phyloP scores from a whole-genome alignment of 2,113 vertebrate species.

The Oryzias melastigma region DNA sequence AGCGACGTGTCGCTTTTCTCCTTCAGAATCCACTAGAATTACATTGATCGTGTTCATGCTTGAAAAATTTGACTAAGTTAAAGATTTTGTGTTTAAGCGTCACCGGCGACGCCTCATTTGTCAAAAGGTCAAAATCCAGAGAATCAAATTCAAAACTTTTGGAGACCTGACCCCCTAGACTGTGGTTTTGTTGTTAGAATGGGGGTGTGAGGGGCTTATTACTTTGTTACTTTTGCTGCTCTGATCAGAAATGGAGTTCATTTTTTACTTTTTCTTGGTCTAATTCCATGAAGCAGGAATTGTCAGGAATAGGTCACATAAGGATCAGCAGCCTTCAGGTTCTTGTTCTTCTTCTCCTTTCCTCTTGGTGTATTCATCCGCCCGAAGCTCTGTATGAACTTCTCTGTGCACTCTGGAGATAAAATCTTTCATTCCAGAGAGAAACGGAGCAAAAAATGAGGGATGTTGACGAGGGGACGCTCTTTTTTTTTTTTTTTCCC shows the following conservation, averaged over 20 bases:
- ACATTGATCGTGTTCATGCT: too few relatives aligned
- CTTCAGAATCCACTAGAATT: too few relatives aligned
- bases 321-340: conserved; percentile 43
- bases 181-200: too few relatives aligned
- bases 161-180: too few relatives aligned
- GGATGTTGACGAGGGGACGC: conserved; percentile 31
- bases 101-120: too few relatives aligned
- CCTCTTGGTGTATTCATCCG: conserved; percentile 39
- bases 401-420: conserved; percentile 69
- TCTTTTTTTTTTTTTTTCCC: conserved; percentile 8
- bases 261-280: conserved; percentile 26
- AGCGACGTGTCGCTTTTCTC: too few relatives aligned
- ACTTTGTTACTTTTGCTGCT: too few relatives aligned
- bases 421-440: conserved; percentile 42
- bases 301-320: conserved; percentile 40
- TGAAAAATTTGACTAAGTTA: too few relatives aligned
- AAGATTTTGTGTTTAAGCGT: too few relatives aligned
- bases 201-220: too few relatives aligned
- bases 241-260: background rate
- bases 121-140: too few relatives aligned
- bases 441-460: conserved; percentile 52
- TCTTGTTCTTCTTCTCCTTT: conserved; percentile 1
- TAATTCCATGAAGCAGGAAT: conserved; percentile 55
- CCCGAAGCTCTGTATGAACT: conserved; percentile 71
- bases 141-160: too few relatives aligned